Conservation (phyloP, 2,888 invertebrate genomes). For the Arctia plantaginis region DNA sequence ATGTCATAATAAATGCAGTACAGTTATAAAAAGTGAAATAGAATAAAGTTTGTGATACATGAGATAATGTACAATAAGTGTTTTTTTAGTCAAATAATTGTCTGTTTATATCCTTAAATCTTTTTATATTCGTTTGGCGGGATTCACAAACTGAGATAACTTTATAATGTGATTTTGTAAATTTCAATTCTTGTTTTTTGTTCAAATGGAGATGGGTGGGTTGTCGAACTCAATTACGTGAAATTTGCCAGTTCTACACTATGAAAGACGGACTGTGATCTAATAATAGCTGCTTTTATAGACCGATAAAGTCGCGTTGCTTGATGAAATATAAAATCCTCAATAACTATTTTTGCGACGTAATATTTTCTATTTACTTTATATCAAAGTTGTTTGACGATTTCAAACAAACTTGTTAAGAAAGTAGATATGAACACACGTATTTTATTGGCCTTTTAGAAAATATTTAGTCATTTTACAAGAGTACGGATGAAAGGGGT, state of each 20-base stretch:
- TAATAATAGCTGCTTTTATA: constrained; percentile 18
- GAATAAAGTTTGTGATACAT: too few species aligned
- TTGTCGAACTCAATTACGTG: constrained; percentile 18
- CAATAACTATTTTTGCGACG: constrained; percentile 15
- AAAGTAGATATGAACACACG: not conserved
- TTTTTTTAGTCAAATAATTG: too few species aligned
- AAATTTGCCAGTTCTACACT: constrained; percentile 15
- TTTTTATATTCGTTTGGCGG: too few species aligned
- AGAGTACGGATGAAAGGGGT: not conserved
- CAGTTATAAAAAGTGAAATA: too few species aligned
- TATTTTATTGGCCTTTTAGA: not conserved
- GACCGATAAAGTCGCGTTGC: constrained; percentile 29
- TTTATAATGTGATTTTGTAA: not conserved
- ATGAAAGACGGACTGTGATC: constrained; percentile 25
- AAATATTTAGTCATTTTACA: not conserved
- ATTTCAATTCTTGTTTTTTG: not conserved
- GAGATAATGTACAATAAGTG: too few species aligned
- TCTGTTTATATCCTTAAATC: too few species aligned
- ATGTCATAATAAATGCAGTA: too few species aligned
- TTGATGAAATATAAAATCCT: constrained; percentile 36
- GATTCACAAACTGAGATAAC: not conserved
- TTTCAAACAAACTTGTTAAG: not conserved
- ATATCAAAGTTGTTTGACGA: constrained; percentile 1
- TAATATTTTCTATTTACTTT: constrained; percentile 11
- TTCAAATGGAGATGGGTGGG: not conserved